These are phyloP conservation scores for Amorpha juglandis DNA, from an alignment of 2,888 invertebrate species.

Conservation along the genomic window DNA sequence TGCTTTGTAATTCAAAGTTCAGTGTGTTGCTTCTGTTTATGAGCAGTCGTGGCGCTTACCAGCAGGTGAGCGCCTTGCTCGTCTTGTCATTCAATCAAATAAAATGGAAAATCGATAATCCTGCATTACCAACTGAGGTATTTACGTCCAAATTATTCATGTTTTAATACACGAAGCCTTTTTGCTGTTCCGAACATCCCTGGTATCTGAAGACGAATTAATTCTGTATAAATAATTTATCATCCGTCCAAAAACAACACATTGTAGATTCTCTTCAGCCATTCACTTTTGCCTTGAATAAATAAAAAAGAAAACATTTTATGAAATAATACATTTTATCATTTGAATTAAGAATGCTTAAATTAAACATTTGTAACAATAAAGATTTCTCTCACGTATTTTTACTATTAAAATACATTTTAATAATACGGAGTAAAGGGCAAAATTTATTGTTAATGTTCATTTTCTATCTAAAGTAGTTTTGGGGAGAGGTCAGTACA, in stretches of 20 bases:
- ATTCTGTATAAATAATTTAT: not conserved
- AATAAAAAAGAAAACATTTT: conserved; percentile 1
- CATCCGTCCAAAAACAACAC: not conserved
- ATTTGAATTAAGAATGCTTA: not conserved
- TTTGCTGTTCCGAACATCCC: not conserved
- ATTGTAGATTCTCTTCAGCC: not conserved
- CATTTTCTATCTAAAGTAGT: not conserved
- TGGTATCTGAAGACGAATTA: no score
- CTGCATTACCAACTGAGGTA: not conserved
- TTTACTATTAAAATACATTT: not conserved
- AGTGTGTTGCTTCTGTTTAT: no score
- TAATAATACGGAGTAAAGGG: not conserved
- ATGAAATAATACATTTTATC: not conserved
- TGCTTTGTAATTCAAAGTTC: no score
- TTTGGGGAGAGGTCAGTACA: not conserved
- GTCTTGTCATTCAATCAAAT: no score
- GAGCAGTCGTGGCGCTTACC: no score
- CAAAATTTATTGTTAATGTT: conserved; percentile 1
- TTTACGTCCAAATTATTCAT: not conserved
- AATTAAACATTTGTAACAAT: not conserved
- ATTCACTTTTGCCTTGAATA: not conserved
- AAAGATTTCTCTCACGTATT: conserved; percentile 2
- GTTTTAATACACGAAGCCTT: not conserved
- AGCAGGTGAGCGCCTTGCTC: no score
- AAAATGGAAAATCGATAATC: no score